Base-by-base conservation (phyloP, 2,888 invertebrate genomes). In the Chrysina gloriosa region DNA sequence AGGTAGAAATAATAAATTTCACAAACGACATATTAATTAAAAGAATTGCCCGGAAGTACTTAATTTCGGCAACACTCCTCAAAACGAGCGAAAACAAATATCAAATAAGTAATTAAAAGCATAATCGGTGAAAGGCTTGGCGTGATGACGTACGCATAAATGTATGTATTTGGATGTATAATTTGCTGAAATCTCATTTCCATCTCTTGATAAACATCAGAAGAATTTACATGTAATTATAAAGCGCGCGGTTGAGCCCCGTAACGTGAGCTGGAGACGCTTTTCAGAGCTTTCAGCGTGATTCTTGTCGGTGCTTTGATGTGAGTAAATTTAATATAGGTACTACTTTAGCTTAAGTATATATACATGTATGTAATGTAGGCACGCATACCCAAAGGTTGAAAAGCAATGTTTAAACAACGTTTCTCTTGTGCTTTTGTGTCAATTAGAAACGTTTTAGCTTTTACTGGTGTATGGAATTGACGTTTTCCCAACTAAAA, bases 171-270 rank as follows among this genome's bases (percentile, higher is more conserved):
- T 78, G 74, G 77, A 77, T 77, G 76, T 74, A 74, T 77, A 78
- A 78, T 79, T 76, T 77, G 77, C 77, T 79, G 77, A 79, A 78
- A 79, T 79, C 78, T 78, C 73, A 75, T 77, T 78, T 78, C 75
- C 76, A 25, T 61, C 77, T 75, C 80, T 77, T 77, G 77, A 78
- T 77, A 77, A 77, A 77, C 77, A 79, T 79, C 79, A 79, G 77
- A 80, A 79, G 79, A 80, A 79, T 79, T 80, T 80, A 78, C 79
- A 80, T 79, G 79, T 78, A 79, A 79, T 80, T 79, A 80, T 78
- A 76, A 77, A 77, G 73, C 77, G 77, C 75, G 78, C 75, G 79
- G 78, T 79, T 79, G 76, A 77, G 76, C 74, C 71, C 71, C 74
- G 77, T 77, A 78, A 78, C 79, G 78, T 77, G 70, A 75, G 74